phyloP scores from a whole-genome alignment of 1,140 invertebrate species.

The Drosophila equinoxialis region DNA sequence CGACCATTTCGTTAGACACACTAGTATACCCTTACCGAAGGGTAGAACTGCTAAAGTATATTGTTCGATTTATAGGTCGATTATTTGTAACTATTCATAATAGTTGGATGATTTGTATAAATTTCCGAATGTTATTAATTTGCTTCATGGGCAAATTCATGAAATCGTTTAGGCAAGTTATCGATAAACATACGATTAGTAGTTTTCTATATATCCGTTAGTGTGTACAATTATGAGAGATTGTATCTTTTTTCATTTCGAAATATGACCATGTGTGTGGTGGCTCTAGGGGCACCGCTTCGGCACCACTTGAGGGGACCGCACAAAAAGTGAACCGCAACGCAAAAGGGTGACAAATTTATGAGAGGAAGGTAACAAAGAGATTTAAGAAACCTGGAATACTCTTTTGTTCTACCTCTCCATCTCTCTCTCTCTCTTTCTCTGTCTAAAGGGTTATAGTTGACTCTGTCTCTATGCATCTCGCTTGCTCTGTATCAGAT shows the following conservation, averaged over 20 bases:
- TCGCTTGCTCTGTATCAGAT: slow-evolving; percentile 43
- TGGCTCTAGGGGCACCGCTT: not conserved
- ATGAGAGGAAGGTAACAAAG: slow-evolving; percentile 46
- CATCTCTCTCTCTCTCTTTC: slow-evolving; percentile 12
- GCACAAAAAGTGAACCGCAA: not conserved
- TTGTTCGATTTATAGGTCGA: too few relatives aligned
- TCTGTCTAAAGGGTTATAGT: slow-evolving; percentile 1
- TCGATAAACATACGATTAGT: too few relatives aligned
- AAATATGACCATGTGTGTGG: slow-evolving; percentile 3
- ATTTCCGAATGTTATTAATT: too few relatives aligned
- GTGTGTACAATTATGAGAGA: not conserved
- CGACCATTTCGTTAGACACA: too few relatives aligned
- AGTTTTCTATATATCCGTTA: not conserved
- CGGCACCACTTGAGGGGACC: not conserved
- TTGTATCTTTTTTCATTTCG: not conserved
- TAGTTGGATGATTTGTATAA: too few relatives aligned
- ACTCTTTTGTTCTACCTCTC: slow-evolving; percentile 10
- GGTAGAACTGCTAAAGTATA: too few relatives aligned
- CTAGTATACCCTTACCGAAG: not conserved
- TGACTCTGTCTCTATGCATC: slow-evolving; percentile 11
- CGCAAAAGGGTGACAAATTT: slow-evolving; percentile 70
- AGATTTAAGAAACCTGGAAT: not conserved
- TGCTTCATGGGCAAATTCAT: too few relatives aligned
- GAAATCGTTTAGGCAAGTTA: too few relatives aligned
- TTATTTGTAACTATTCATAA: too few relatives aligned